phyloP scores from a whole-genome alignment of 2,113 vertebrate species.

The Sturnus vulgaris region DNA sequence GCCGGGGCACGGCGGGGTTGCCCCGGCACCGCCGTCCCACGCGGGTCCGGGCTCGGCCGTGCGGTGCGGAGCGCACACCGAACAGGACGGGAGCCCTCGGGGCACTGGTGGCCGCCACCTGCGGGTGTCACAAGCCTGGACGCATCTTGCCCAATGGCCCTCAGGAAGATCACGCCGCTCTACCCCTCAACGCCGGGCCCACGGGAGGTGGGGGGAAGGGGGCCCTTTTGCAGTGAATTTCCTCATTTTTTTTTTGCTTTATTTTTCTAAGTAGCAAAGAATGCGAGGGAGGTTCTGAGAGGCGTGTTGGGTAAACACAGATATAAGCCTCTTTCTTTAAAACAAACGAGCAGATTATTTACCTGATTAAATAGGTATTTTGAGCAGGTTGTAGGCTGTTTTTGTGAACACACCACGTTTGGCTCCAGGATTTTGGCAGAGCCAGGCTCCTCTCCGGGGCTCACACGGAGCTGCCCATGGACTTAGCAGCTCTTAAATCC shows the following conservation, averaged over 20 bases:
- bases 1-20: not conserved
- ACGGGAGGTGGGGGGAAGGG: not conserved
- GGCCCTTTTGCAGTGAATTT: not conserved
- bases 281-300: conserved; percentile 46
- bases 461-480: not conserved
- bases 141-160: conserved; percentile 6
- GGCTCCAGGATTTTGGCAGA: not conserved
- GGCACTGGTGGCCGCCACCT: not conserved
- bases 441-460: not conserved
- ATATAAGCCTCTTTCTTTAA: conserved; percentile 55
- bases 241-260: conserved; percentile 31
- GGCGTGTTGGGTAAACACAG: conserved; percentile 61
- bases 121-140: not conserved
- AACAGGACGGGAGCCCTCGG: not conserved
- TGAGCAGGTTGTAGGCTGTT: conserved; percentile 35
- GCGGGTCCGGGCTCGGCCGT: not conserved
- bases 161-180: not conserved
- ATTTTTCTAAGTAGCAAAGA: conserved; percentile 52
- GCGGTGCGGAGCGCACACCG: not conserved
- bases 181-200: not conserved
- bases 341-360: conserved; percentile 64
- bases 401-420: not conserved
- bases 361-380: conserved; percentile 68
- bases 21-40: not conserved
- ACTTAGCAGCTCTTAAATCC: not conserved